A percentile compares a stretch with the other conserved stretches of the same genome.
phyloP scores from a whole-genome alignment of 37 sponge, comb jelly and placozoan species.

The Lycopodina hypogea region DNA sequence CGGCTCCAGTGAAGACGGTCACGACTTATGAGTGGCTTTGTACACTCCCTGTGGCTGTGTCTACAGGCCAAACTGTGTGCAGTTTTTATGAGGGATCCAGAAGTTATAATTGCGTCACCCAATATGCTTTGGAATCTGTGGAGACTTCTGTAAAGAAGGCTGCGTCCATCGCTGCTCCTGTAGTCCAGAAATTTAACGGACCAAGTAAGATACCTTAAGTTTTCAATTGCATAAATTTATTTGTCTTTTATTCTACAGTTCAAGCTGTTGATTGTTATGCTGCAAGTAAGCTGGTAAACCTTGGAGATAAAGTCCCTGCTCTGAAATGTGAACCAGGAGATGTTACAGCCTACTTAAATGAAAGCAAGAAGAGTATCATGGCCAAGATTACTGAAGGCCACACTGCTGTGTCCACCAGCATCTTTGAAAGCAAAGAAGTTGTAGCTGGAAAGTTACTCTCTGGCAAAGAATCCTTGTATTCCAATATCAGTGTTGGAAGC shows the following conservation, averaged over 20 bases:
- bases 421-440: conserved; percentile 9
- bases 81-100: conserved; percentile 55
- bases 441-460: conserved; percentile 3
- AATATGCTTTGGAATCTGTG: conserved; percentile 48
- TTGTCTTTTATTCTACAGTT: conserved; percentile 15
- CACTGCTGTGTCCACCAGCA: conserved; percentile 13
- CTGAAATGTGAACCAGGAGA: conserved; percentile 50
- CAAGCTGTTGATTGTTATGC: conserved; percentile 45
- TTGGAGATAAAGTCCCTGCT: conserved; percentile 64
- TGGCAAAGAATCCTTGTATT: conserved; percentile 28
- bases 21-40: conserved; percentile 62
- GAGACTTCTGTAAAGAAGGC: conserved; percentile 55
- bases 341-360: conserved; percentile 14
- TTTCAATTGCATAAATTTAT: background rate
- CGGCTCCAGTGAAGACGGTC: too few species aligned
- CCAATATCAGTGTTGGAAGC: conserved; percentile 25
- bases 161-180: conserved; percentile 40
- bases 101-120: conserved; percentile 31
- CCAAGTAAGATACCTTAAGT: conserved; percentile 26
- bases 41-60: conserved; percentile 41
- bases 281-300: conserved; percentile 40
- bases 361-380: conserved; percentile 26
- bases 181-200: conserved; percentile 55
- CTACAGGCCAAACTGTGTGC: conserved; percentile 42
- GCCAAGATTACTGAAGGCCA: conserved; percentile 8